Conservation (phyloP, 2,797 vertebrate species). For the Natrix natrix region DNA sequence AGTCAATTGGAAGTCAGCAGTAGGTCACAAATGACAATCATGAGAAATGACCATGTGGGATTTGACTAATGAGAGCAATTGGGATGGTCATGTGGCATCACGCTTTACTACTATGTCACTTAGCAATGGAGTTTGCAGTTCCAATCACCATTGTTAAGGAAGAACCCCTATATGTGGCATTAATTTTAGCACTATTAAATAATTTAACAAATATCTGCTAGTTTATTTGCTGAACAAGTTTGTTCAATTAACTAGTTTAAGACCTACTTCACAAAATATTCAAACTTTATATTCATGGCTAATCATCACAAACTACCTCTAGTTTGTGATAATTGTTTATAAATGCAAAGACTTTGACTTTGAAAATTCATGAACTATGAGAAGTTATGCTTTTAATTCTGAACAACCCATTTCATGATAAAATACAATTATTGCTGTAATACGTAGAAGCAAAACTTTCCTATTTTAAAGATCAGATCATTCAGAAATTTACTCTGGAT, state of each 20-base stretch:
- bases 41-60: not conserved
- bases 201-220: slow-evolving; percentile 52
- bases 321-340: not conserved
- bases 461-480: fast-evolving
- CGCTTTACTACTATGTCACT: not conserved
- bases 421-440: not conserved
- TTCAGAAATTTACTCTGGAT: not conserved
- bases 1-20: not conserved
- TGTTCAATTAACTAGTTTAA: slow-evolving; percentile 17
- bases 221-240: slow-evolving; percentile 40
- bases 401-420: not conserved
- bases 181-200: slow-evolving; percentile 43
- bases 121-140: not conserved
- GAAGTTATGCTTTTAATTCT: not conserved
- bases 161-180: fast-evolving
- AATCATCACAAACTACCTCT: not conserved
- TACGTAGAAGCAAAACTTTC: not conserved
- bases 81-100: not conserved
- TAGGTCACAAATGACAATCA: not conserved
- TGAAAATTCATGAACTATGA: not conserved
- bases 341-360: not conserved
- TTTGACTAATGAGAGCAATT: not conserved
- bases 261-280: not conserved
- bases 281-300: not conserved
- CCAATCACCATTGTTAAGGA: not conserved